Conservation (phyloP, 2,888 invertebrate species). For the Drosophila imparisetae region DNA sequence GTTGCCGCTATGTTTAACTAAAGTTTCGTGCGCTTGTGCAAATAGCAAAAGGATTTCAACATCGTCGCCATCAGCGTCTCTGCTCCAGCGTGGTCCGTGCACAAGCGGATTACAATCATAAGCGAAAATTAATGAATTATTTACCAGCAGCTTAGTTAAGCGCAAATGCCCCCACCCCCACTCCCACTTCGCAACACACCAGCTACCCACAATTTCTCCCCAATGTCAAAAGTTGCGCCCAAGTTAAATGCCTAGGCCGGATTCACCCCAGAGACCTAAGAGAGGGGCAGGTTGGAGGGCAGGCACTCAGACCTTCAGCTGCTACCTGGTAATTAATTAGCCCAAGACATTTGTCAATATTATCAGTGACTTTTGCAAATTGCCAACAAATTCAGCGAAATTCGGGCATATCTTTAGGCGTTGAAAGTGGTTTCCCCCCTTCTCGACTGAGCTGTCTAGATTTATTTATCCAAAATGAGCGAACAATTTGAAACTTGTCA, state of each 20-base stretch:
- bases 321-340: conserved; percentile 69
- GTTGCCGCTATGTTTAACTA: conserved; percentile 70
- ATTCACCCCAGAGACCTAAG: conserved; percentile 11
- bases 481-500: conserved; percentile 45
- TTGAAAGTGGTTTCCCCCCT: conserved; percentile 24
- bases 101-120: conserved; percentile 80
- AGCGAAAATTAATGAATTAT: conserved; percentile 82
- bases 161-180: conserved; percentile 29
- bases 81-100: conserved; percentile 42
- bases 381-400: conserved; percentile 38
- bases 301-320: conserved; percentile 34
- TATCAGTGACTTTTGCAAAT: conserved; percentile 54
- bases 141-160: conserved; percentile 79
- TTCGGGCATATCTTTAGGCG: conserved; percentile 22
- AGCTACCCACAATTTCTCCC: conserved; percentile 11
- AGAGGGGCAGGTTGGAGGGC: not conserved
- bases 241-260: conserved; percentile 50
- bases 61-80: conserved; percentile 46
- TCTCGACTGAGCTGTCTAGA: conserved; percentile 5
- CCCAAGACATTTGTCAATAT: conserved; percentile 70
- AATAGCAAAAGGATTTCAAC: conserved; percentile 68
- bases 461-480: conserved; percentile 40
- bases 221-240: conserved; percentile 60
- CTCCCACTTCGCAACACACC: not conserved
- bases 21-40: conserved; percentile 73